Conservation (phyloP, 1,140 invertebrate genomes). For the Hyles vespertilio region DNA sequence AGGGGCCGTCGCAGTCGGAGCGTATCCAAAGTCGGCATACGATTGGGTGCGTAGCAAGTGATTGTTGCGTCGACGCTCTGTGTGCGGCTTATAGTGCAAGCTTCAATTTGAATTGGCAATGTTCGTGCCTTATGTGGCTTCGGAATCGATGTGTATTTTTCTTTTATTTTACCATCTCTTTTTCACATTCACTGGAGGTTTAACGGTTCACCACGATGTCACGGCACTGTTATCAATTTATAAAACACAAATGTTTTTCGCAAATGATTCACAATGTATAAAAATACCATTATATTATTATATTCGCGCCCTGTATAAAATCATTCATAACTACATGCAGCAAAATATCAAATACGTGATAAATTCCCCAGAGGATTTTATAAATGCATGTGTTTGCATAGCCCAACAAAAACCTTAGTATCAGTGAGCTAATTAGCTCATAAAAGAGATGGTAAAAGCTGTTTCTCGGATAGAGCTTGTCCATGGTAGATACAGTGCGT, state of each 20-base stretch:
- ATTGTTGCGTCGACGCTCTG: slow-evolving; percentile 71
- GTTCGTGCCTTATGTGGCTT: slow-evolving; percentile 32
- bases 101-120: slow-evolving; percentile 23
- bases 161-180: slow-evolving; percentile 17
- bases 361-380: too few species aligned
- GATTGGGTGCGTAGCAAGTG: slow-evolving; percentile 73
- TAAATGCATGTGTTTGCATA: too few species aligned
- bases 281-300: too few species aligned
- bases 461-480: slow-evolving; percentile 2
- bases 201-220: too few species aligned
- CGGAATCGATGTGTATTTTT: slow-evolving; percentile 19
- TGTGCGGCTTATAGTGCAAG: slow-evolving; percentile 25
- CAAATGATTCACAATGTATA: too few species aligned
- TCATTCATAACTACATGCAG: too few species aligned
- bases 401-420: too few species aligned
- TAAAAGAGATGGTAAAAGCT: slow-evolving; percentile 4
- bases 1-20: slow-evolving; percentile 67
- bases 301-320: too few species aligned
- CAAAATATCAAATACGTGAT: too few species aligned
- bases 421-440: too few species aligned
- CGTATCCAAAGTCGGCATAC: slow-evolving; percentile 71
- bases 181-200: slow-evolving; percentile 6
- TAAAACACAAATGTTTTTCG: too few species aligned
- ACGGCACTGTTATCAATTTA: too few species aligned
- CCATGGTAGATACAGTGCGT: slow-evolving; percentile 47